These are phyloP conservation scores for Panthera tigris DNA, from an alignment of 2,113 vertebrate species.

Conservation along the genomic window DNA sequence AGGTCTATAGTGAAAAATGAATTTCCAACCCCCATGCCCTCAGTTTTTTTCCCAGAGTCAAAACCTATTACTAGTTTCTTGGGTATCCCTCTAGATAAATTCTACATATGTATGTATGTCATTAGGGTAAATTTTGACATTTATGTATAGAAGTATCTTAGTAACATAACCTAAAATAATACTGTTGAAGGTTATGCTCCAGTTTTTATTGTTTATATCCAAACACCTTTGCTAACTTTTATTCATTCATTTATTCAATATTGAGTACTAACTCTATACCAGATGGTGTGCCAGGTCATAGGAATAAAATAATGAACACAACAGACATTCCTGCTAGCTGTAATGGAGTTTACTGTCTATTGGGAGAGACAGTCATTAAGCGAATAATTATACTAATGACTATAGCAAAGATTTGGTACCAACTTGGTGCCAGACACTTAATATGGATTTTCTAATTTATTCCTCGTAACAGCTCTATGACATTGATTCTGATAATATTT, in stretches of 20 bases:
- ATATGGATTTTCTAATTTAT: background rate
- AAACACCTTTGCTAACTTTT: background rate
- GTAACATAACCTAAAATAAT: background rate
- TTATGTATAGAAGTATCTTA: background rate
- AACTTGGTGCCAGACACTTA: background rate
- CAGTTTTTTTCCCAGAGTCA: background rate
- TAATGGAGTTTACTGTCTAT: background rate
- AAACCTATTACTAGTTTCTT: background rate
- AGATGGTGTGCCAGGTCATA: background rate
- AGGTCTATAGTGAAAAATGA: background rate
- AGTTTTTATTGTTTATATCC: background rate
- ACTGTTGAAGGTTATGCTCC: background rate
- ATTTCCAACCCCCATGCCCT: background rate
- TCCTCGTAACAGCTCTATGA: background rate
- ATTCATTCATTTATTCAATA: background rate
- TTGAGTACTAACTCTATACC: background rate
- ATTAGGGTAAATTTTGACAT: background rate
- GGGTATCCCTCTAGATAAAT: background rate
- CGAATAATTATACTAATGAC: background rate
- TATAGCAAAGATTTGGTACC: background rate
- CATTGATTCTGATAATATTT: background rate
- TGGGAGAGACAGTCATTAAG: background rate
- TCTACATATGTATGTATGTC: background rate
- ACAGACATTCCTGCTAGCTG: background rate
- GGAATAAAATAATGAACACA: background rate